phyloP scores from a whole-genome alignment of 2,888 invertebrate species.

The Abscondita cerata region DNA sequence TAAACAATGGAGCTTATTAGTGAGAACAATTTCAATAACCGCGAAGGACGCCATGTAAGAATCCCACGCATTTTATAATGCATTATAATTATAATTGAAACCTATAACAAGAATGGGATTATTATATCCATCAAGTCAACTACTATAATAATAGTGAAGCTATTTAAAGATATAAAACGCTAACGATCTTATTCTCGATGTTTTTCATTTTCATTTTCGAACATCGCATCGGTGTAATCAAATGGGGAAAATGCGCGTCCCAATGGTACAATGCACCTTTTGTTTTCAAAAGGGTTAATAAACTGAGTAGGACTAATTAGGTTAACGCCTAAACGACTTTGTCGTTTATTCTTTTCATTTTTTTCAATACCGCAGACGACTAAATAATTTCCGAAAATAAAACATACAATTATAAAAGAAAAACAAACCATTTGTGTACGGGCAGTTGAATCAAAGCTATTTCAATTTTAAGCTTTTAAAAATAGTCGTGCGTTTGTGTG shows the following conservation, averaged over 20 bases:
- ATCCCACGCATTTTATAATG: not conserved
- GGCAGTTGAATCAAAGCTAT: conserved; percentile 22
- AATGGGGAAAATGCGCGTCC: no score
- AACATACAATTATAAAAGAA: conserved; percentile 13
- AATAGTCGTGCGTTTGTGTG: conserved; percentile 10
- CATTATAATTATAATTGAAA: conserved; percentile 2
- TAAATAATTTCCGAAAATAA: conserved; percentile 6
- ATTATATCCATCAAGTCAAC: not conserved
- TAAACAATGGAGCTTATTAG: no score
- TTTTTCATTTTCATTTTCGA: no score
- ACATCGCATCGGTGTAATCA: no score
- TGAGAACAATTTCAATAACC: conserved; percentile 1
- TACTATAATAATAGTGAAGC: conserved; percentile 3
- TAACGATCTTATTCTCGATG: not conserved
- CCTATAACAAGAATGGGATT: conserved; percentile 6
- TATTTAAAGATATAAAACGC: not conserved
- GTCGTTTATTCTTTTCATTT: not conserved
- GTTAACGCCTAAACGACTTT: not conserved
- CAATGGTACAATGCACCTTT: not conserved
- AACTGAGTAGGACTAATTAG: not conserved
- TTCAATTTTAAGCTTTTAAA: conserved; percentile 28
- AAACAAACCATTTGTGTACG: conserved; percentile 5
- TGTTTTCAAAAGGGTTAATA: not conserved
- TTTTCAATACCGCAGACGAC: conserved; percentile 8
- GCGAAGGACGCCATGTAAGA: not conserved